Evolutionary conservation across 2,888 invertebrate species (phyloP).

Genomic region (Julus scandinavius): DNA sequence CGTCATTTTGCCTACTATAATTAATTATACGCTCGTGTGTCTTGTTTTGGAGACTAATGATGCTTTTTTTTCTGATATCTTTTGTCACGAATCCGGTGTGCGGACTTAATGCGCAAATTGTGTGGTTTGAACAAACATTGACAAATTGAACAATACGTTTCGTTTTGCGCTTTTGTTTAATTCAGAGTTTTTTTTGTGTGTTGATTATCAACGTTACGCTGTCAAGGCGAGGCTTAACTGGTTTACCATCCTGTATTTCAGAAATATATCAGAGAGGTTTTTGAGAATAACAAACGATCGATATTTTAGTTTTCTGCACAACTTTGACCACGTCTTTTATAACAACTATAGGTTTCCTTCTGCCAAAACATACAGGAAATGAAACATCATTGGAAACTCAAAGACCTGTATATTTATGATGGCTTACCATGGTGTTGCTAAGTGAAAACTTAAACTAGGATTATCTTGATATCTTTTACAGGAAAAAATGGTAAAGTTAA

Average conservation of each 20-base stretch:
- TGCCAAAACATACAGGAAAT: no score
- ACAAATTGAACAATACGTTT: conserved; percentile 34
- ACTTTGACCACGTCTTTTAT: no score
- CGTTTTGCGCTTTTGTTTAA: background rate
- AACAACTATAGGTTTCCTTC: no score
- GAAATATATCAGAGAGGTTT: background rate
- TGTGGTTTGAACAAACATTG: background rate
- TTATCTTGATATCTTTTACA: no score
- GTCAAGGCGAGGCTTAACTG: background rate
- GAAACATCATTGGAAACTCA: no score
- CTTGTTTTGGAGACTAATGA: background rate
- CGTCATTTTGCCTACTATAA: background rate
- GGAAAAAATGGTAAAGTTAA: no score
- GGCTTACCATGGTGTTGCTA: no score
- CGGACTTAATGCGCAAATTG: conserved; percentile 20
- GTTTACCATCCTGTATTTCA: background rate
- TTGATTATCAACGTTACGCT: background rate
- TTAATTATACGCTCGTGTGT: conserved; percentile 14
- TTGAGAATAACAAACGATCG: background rate
- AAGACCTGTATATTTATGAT: no score
- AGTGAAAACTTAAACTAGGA: no score
- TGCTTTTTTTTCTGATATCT: background rate
- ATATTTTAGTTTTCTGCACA: background rate
- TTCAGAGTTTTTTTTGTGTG: background rate
- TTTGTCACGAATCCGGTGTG: conserved; percentile 12